A percentile compares a stretch with the other conserved stretches of the same genome.
Evolutionary conservation across 2,113 vertebrate genomes (phyloP).

Genomic region (Podiceps cristatus): DNA sequence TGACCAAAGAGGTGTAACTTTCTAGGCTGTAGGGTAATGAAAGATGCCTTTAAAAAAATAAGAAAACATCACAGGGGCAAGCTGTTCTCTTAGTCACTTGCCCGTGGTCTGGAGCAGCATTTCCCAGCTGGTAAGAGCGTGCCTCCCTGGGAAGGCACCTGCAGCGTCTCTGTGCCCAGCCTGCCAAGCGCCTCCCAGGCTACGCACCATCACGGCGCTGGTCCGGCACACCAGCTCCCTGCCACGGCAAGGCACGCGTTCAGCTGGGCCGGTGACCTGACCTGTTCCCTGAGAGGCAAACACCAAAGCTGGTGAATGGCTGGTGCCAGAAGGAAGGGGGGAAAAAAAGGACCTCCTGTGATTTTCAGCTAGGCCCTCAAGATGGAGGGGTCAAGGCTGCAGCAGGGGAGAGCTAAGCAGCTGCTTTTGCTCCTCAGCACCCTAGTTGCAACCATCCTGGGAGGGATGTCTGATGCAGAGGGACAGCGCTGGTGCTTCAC

Average conservation of each 20-base stretch:
- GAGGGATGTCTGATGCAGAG: not conserved
- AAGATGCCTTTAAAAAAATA: not conserved
- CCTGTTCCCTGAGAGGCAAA: not conserved
- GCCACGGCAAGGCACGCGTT: not conserved
- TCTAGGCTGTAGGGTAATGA: not conserved
- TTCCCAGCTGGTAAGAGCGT: not conserved
- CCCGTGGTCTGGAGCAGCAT: not conserved
- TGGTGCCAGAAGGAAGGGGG: not conserved
- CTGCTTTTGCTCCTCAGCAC: not conserved
- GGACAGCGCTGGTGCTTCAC: not conserved
- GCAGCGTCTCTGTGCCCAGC: not conserved
- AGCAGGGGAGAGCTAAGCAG: not conserved
- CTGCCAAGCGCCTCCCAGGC: not conserved
- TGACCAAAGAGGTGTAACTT: not conserved
- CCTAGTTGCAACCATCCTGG: accelerated
- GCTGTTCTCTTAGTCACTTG: not conserved
- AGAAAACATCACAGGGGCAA: not conserved
- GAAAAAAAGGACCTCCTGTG: not conserved
- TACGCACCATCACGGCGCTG: accelerated
- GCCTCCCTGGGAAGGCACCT: not conserved
- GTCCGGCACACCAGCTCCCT: not conserved
- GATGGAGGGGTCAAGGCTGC: not conserved
- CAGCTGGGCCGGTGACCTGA: not conserved
- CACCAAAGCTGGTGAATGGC: not conserved
- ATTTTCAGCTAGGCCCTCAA: not conserved